phyloP scores from a whole-genome alignment of 2,888 invertebrate species.

The Eretmocerus hayati region DNA sequence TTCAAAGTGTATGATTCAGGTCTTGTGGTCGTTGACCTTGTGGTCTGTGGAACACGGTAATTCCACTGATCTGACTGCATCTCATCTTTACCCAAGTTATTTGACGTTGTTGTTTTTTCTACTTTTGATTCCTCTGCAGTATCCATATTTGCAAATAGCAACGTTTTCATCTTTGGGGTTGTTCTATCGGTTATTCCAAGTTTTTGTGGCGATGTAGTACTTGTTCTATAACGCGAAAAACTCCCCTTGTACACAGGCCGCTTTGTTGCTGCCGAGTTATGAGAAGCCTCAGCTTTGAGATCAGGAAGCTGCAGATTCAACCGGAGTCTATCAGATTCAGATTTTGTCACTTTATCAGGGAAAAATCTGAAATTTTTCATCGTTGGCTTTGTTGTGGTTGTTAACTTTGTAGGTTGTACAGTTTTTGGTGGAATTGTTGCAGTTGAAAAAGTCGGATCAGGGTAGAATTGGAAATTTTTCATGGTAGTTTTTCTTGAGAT shows the following conservation, averaged over 20 bases:
- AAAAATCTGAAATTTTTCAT: too few relatives aligned
- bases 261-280: constrained; percentile 15
- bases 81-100: constrained; percentile 25
- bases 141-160: constrained; percentile 1
- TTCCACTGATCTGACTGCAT: constrained; percentile 41
- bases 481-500: too few relatives aligned
- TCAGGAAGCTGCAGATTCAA: constrained; percentile 32
- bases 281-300: constrained; percentile 20
- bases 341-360: constrained; percentile 17
- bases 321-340: constrained; percentile 34
- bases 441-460: too few relatives aligned
- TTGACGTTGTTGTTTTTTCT: constrained; percentile 34
- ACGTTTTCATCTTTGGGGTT: constrained; percentile 6
- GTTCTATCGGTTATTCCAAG: constrained; percentile 30
- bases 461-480: too few relatives aligned
- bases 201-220: constrained; percentile 18
- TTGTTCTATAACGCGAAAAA: constrained; percentile 17
- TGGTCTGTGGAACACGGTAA: constrained; percentile 42
- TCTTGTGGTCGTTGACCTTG: background rate
- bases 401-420: background rate
- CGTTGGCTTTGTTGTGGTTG: background rate
- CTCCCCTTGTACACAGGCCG: constrained; percentile 20
- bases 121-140: constrained; percentile 18
- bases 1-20: constrained; percentile 1
- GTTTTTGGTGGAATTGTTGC: too few relatives aligned